Base-by-base conservation (phyloP, 2,888 invertebrate genomes). In the Heterodera filipjevi region DNA sequence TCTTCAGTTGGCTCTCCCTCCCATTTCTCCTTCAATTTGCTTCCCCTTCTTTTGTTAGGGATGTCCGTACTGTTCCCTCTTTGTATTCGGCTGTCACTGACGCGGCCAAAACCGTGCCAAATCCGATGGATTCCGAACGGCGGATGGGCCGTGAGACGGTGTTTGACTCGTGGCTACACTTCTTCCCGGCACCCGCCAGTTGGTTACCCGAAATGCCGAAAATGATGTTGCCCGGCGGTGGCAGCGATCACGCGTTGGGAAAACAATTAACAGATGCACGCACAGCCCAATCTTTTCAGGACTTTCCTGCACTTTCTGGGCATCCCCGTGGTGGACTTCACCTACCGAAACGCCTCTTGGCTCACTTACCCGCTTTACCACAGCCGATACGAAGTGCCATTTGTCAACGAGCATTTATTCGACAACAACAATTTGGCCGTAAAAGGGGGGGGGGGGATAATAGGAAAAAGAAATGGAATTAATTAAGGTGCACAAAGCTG, bases 321-420 rank as follows among this genome's bases (percentile, higher is more conserved):
- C 3, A 86, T 92, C n/a, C 90, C 91, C 0, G 88, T 89, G 30
- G 86, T 90, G 39, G 91, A 91, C 84, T 84, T 91, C 74, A 85
- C 89, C 3, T 91, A 89, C 84, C 75, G 59, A 33, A 79, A 82
- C 33, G 39, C 83, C 12, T 77, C 78, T n/a, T 70, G 71, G 64
- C 59, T 39, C n/a, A 33, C 79, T 0, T 81, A 81, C 46, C 87
- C 89, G 19, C 84, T 89, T 27, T 89, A 89, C 71, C 89, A 89
- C 81, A 84, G 86, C 0, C 82, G 89, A 72, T 89, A 89, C 77
- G 89, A 89, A 71, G 87, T 87, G n/a, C 87, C 86, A 16, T 88
- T 86, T 79, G 77, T 85, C 53, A 89, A 87, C 75, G 87, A 86
- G 76, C 87, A 88, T 79, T 78, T 89, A 44, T 82, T 89, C 70